Percentiles rank a stretch among this genome's conserved stretches.
Evolutionary conservation across 2,888 invertebrate genomes (phyloP).

Genomic region (Parnassius mnemosyne): DNA sequence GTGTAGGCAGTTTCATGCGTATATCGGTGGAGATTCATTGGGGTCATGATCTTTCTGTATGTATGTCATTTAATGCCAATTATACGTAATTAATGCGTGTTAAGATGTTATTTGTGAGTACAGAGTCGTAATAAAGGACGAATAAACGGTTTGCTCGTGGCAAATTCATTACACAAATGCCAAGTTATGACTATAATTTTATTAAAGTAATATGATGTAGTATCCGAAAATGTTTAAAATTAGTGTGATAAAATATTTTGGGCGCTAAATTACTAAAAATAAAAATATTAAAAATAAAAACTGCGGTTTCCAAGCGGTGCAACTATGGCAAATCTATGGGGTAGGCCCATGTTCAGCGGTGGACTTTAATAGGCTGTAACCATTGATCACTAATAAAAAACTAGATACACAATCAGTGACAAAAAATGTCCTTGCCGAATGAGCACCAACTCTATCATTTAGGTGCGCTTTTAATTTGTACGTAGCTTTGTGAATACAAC

Average conservation of each 20-base stretch:
- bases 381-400: too few species aligned
- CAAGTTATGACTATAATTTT: slow-evolving; percentile 5
- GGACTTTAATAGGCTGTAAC: too few species aligned
- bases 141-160: slow-evolving; percentile 10
- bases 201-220: not conserved
- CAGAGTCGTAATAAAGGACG: slow-evolving; percentile 2
- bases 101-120: slow-evolving; percentile 23
- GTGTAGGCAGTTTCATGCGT: not conserved
- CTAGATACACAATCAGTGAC: too few species aligned
- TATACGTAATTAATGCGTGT: slow-evolving; percentile 26
- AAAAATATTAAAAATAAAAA: too few species aligned
- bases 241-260: not conserved
- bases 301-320: too few species aligned
- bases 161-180: slow-evolving; percentile 4
- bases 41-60: slow-evolving; percentile 25
- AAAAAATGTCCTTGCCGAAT: too few species aligned
- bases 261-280: not conserved
- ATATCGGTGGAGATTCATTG: slow-evolving; percentile 14
- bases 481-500: too few species aligned
- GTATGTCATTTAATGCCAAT: slow-evolving; percentile 25
- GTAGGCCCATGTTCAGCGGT: too few species aligned
- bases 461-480: too few species aligned
- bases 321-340: too few species aligned
- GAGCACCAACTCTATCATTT: too few species aligned
- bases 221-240: not conserved